Evolutionary conservation across 2,113 vertebrate species (phyloP).

Genomic region (Rafetus swinhoei): DNA sequence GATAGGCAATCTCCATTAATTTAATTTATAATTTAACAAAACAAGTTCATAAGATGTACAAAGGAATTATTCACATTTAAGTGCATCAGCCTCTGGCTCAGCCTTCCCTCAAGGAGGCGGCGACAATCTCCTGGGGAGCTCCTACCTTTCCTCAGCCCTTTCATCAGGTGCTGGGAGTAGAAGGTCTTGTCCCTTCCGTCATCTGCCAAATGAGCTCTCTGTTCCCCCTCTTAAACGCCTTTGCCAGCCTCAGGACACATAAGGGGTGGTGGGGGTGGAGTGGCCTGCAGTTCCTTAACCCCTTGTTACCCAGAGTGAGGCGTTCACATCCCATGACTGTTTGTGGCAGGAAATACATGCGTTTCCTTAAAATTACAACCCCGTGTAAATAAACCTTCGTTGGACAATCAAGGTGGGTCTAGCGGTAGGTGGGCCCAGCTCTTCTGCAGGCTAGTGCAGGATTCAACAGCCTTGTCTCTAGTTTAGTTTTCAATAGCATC

Average conservation of each 20-base stretch:
- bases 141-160: neutral
- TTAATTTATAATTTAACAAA: too few species aligned
- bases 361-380: neutral
- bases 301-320: neutral
- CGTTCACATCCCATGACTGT: neutral
- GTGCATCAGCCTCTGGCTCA: neutral
- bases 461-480: neutral
- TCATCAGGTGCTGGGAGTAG: neutral
- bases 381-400: neutral
- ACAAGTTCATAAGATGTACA: neutral
- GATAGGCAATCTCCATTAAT: too few species aligned
- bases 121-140: neutral
- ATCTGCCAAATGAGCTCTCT: neutral
- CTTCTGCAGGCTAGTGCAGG: neutral
- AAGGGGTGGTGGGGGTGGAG: neutral
- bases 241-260: neutral
- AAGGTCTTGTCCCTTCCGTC: neutral
- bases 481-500: neutral
- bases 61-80: neutral
- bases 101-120: neutral
- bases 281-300: neutral
- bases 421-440: neutral
- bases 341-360: neutral
- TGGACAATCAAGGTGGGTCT: neutral
- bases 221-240: neutral